phyloP scores from a whole-genome alignment of 2,113 vertebrate species.

The Tamias sibiricus region DNA sequence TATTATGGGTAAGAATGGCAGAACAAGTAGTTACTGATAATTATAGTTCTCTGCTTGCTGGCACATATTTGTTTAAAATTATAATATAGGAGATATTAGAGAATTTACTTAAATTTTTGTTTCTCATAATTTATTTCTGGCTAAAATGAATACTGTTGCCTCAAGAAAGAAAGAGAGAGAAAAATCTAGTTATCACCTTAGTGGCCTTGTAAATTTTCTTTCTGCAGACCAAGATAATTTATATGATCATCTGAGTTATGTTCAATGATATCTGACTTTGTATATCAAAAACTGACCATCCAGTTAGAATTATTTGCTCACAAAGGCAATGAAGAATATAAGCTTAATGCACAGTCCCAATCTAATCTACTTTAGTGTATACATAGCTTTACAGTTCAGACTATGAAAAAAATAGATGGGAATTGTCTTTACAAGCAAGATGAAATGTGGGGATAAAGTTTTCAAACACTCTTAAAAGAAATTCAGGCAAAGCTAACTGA shows the following conservation, averaged over 20 bases:
- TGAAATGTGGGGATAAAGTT: neutral
- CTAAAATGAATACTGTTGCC: neutral
- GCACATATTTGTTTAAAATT: neutral
- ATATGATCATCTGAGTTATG: neutral
- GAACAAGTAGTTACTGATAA: neutral
- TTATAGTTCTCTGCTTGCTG: neutral
- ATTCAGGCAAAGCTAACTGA: neutral
- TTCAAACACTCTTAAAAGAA: neutral
- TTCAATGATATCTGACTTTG: neutral
- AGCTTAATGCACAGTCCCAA: neutral
- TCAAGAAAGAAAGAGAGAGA: neutral
- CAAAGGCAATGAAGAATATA: neutral
- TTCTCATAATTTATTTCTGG: conserved; percentile 21
- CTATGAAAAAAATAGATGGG: neutral
- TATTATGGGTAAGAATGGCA: neutral
- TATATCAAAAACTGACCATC: neutral
- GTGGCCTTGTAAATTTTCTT: neutral
- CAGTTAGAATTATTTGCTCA: neutral
- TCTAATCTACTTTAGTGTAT: neutral
- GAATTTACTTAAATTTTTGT: neutral
- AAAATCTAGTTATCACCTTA: neutral
- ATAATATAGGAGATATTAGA: neutral
- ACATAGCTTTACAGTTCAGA: conserved; percentile 17
- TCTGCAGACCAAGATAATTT: neutral
- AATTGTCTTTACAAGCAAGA: neutral